Conservation (phyloP, 2,888 invertebrate species). For the Drosophila prolongata region DNA sequence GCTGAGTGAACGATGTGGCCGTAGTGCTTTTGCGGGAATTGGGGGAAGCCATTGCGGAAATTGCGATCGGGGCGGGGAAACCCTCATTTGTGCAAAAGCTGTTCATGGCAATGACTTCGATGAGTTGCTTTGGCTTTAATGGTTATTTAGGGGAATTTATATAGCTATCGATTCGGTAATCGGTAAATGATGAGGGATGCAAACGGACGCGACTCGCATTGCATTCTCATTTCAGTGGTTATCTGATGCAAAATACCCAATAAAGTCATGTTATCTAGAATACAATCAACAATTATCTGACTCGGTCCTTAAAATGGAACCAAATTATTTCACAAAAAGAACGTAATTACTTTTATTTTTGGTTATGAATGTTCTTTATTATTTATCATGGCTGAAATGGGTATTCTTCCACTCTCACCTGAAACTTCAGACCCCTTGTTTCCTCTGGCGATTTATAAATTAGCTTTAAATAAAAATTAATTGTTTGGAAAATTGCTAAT, state of each 20-base stretch:
- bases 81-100: constrained; percentile 43
- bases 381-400: too few species aligned
- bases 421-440: background rate
- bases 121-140: constrained; percentile 43
- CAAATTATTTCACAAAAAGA: too few species aligned
- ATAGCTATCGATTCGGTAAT: constrained; percentile 38
- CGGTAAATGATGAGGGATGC: constrained; percentile 32
- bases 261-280: background rate
- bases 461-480: constrained; percentile 76
- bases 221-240: constrained; percentile 3
- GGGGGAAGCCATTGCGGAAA: constrained; percentile 23
- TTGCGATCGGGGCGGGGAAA: constrained; percentile 12
- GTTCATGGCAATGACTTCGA: constrained; percentile 45
- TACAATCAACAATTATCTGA: too few species aligned
- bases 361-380: too few species aligned
- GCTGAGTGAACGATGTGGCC: constrained; percentile 25
- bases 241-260: background rate
- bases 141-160: constrained; percentile 45
- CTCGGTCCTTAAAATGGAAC: too few species aligned
- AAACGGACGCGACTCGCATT: constrained; percentile 2
- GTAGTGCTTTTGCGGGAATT: constrained; percentile 1
- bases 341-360: too few species aligned
- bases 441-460: constrained; percentile 39
- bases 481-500: constrained; percentile 79
- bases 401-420: too few species aligned